Percentiles rank a stretch among this genome's conserved stretches.
phyloP scores from a whole-genome alignment of 2,888 invertebrate genomes.

The Rotaria macrura region DNA sequence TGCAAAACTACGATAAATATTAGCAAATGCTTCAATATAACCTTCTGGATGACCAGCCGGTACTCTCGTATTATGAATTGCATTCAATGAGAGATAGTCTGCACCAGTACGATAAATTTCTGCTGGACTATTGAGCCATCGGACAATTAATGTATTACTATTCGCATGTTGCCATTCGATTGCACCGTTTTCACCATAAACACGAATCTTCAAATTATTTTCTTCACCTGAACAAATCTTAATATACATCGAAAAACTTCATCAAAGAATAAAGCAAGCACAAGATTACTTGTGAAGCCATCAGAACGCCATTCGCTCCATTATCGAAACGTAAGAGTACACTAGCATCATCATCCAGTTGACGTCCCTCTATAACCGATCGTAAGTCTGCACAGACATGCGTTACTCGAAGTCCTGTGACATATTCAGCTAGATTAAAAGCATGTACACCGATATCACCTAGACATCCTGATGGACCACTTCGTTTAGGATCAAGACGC shows the following conservation, averaged over 20 bases:
- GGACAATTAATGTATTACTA: not conserved
- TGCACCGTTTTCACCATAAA: not conserved
- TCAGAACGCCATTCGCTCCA: not conserved
- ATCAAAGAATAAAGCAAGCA: too few species aligned
- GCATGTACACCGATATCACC: conserved; percentile 12
- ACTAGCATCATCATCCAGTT: conserved; percentile 20
- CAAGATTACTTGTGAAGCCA: not conserved
- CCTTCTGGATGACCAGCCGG: conserved; percentile 14
- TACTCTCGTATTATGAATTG: not conserved
- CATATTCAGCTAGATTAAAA: conserved; percentile 17
- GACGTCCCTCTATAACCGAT: not conserved
- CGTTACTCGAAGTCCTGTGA: not conserved
- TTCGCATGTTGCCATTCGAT: not conserved
- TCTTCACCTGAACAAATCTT: not conserved
- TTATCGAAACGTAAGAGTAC: not conserved
- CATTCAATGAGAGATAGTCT: not conserved
- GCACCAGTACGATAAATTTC: conserved; percentile 10
- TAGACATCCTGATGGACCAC: not conserved
- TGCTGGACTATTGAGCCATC: not conserved
- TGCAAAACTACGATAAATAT: conserved; percentile 2
- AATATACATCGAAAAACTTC: too few species aligned
- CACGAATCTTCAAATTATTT: conserved; percentile 20
- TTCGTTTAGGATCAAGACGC: not conserved
- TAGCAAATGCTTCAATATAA: conserved; percentile 13
- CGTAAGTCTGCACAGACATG: not conserved